Evolutionary conservation across 1,140 invertebrate species (phyloP).

Genomic region (Ceratitis capitata): DNA sequence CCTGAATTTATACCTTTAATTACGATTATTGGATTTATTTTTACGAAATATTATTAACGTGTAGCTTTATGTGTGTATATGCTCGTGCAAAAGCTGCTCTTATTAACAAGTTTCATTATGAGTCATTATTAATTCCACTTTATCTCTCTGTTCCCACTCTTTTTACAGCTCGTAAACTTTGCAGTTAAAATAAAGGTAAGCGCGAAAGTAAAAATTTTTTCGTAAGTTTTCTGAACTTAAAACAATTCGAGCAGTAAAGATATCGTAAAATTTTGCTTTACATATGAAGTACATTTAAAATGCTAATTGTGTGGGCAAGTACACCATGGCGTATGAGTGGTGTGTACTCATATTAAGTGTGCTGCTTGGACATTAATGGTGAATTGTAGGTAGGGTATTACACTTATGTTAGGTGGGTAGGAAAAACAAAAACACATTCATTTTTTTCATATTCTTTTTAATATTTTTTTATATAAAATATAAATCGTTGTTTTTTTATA

Average conservation of each 20-base stretch:
- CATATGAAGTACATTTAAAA: neutral
- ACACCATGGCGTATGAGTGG: neutral
- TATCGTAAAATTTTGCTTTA: neutral
- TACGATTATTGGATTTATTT: neutral
- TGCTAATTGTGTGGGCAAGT: neutral
- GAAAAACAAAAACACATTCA: too few species aligned
- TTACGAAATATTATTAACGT: neutral
- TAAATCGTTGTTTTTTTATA: too few species aligned
- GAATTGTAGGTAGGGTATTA: too few species aligned
- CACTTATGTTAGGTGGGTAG: too few species aligned
- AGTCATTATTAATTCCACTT: neutral
- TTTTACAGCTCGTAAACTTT: slow-evolving; percentile 17
- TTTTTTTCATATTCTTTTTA: too few species aligned
- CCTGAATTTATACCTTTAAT: neutral
- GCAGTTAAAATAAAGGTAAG: slow-evolving; percentile 11
- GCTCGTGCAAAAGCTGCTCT: neutral
- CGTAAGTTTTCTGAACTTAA: neutral
- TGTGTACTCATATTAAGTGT: neutral
- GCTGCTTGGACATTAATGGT: neutral
- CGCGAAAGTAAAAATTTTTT: neutral
- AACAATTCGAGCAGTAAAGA: neutral
- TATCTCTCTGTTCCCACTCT: too few species aligned
- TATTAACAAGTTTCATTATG: neutral
- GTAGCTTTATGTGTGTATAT: neutral
- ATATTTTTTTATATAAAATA: too few species aligned